Base-by-base conservation (phyloP, 1,140 invertebrate species). In the Polypedilum pembai region DNA sequence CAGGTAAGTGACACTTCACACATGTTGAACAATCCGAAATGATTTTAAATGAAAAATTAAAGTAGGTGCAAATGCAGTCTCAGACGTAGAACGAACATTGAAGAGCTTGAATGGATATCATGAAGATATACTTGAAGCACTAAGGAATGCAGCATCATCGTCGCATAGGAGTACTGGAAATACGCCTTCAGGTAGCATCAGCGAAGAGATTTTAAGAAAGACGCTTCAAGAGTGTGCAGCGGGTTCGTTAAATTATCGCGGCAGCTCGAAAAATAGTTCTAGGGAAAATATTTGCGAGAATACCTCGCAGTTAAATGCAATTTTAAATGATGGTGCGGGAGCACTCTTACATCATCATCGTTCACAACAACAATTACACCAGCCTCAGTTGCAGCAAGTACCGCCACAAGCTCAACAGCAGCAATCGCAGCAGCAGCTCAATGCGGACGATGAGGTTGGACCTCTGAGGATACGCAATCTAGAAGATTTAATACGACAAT, bases 31-130 rank as follows among this genome's bases (percentile, higher is more conserved):
- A 56, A 56, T 15, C 1, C 8, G 7, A 21, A 21, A 69, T 20
- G 90, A 78, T 88, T 88, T 20, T 89, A 91, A 78, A 88, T 89
- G 76, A 86, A 83, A 74, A 83, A 88, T 78, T 82, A 83, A 83
- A 82, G 82, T 84, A 81, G 83, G 84, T 79, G 80, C 84, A 5
- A 85, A 86, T 1, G 87, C 87, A 7, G 87, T 89, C 63, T 87
- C 88, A 1, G 89, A 94, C 78, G 92, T 95, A 77, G 92, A 95
- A 79, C 83, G 91, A 56, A 93, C 89, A 1, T 83, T 95, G 8
- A 93, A 94, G 83, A 93, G 88, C 73, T 83, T 96, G 7, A 95
- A 95, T 83, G 94, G 94, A 3, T 97, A 96, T 81, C 94, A 95
- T 79, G 94, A 95, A 78, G 92, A 95, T 78, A 92, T 97, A 77